phyloP scores from a whole-genome alignment of 2,797 vertebrate species.

The Smutsia gigantea region DNA sequence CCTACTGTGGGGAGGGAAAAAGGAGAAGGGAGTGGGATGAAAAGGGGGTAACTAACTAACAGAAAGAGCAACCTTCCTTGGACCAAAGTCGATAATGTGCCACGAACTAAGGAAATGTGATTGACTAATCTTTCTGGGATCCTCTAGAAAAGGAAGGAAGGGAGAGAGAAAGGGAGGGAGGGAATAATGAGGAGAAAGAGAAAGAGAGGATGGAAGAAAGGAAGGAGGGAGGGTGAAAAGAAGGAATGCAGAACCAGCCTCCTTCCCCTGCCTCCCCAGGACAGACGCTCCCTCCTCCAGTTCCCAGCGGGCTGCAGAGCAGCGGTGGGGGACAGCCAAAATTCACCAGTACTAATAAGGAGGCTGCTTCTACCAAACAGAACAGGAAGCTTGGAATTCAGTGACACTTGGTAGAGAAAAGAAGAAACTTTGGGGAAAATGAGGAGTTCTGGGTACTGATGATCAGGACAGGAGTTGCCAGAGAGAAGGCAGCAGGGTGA shows the following conservation, averaged over 20 bases:
- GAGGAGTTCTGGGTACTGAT: not conserved
- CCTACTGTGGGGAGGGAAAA: not conserved
- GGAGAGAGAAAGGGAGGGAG: not conserved
- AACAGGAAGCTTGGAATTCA: not conserved
- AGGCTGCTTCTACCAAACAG: not conserved
- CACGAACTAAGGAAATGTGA: not conserved
- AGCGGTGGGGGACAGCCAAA: not conserved
- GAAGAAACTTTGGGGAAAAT: not conserved
- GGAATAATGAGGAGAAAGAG: not conserved
- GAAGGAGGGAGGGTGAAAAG: not conserved
- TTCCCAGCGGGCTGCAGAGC: not conserved
- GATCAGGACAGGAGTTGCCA: accelerated
- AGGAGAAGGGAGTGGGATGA: not conserved
- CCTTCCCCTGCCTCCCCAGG: not conserved
- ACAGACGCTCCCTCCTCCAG: not conserved
- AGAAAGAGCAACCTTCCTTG: not conserved
- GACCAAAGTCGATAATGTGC: not conserved
- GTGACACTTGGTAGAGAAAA: not conserved
- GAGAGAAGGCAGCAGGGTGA: not conserved
- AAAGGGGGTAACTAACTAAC: not conserved
- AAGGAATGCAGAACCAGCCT: not conserved
- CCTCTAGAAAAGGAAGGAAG: not conserved
- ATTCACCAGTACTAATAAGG: not conserved
- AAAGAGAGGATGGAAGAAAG: not conserved
- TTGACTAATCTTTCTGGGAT: not conserved